Evolutionary conservation across 2,797 vertebrate species (phyloP).

Genomic region (Mormyrops boulengeri): DNA sequence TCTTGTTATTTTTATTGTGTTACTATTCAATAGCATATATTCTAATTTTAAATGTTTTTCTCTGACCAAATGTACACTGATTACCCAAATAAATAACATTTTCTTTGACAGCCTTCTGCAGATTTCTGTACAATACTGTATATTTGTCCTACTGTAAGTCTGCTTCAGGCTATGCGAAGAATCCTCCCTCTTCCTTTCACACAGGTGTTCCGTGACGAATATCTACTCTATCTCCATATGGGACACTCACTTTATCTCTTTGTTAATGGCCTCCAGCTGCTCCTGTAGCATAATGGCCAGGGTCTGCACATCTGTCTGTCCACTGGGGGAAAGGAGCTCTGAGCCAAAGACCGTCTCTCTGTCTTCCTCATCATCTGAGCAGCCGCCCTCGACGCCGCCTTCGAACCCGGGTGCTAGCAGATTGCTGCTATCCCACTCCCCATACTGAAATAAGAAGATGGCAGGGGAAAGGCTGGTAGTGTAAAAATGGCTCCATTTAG

Average conservation of each 20-base stretch:
- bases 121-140: not conserved
- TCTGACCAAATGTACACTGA: not conserved
- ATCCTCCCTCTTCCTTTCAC: not conserved
- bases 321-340: slow-evolving; percentile 74
- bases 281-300: slow-evolving; percentile 84
- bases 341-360: slow-evolving; percentile 66
- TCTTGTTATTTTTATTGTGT: not conserved
- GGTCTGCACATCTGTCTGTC: slow-evolving; percentile 81
- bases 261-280: slow-evolving; percentile 84
- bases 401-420: slow-evolving; percentile 56
- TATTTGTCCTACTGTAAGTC: not conserved
- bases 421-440: slow-evolving; percentile 68
- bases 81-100: not conserved
- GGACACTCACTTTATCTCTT: slow-evolving; percentile 78
- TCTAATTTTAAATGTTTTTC: not conserved
- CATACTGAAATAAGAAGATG: slow-evolving; percentile 46
- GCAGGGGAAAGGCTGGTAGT: not conserved
- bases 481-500: not conserved
- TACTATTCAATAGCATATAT: not conserved
- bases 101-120: not conserved
- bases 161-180: not conserved
- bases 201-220: not conserved
- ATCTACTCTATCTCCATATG: not conserved
- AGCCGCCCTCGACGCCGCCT: slow-evolving; percentile 53
- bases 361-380: slow-evolving; percentile 71